Percentiles rank a stretch among this genome's conserved stretches.
These are phyloP conservation scores for Phenganax subtilis DNA, from an alignment of 92 coral and sea anemone species.

Conservation along the genomic window DNA sequence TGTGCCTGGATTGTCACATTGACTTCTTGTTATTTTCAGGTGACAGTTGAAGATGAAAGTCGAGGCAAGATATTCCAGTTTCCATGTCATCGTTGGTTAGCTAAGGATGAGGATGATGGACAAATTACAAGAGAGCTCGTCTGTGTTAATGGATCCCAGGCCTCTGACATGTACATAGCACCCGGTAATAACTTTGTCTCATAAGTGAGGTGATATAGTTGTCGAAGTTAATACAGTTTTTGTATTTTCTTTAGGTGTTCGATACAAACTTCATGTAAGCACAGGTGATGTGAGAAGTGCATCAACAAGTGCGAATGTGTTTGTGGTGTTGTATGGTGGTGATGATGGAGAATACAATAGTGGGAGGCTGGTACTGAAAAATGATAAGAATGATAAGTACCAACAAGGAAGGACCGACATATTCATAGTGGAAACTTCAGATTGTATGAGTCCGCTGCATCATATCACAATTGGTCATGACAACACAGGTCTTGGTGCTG, in stretches of 20 bases:
- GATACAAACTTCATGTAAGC: constrained; percentile 74
- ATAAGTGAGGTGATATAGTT: background rate
- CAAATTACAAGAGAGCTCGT: constrained; percentile 74
- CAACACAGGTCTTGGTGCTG: constrained; percentile 89
- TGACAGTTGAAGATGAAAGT: constrained; percentile 74
- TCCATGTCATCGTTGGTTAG: constrained; percentile 81
- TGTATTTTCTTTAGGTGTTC: constrained; percentile 56
- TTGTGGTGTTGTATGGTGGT: constrained; percentile 81
- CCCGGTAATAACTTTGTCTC: constrained; percentile 2
- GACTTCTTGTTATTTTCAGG: constrained; percentile 38
- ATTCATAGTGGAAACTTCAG: constrained; percentile 70
- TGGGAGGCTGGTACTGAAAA: constrained; percentile 84
- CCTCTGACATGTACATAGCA: constrained; percentile 25
- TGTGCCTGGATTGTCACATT: background rate
- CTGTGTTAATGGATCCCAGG: constrained; percentile 34
- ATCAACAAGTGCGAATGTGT: constrained; percentile 77
- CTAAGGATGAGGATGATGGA: constrained; percentile 85
- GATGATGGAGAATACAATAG: constrained; percentile 85
- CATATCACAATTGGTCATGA: constrained; percentile 95
- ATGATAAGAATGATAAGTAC: constrained; percentile 68
- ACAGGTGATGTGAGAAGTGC: constrained; percentile 92
- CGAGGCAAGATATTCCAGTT: constrained; percentile 71
- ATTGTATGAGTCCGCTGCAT: constrained; percentile 85
- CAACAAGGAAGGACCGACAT: constrained; percentile 86
- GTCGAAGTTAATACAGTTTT: background rate